Evolutionary conservation across 2,888 invertebrate species (phyloP).

Genomic region (Ichneumoninae sp.): DNA sequence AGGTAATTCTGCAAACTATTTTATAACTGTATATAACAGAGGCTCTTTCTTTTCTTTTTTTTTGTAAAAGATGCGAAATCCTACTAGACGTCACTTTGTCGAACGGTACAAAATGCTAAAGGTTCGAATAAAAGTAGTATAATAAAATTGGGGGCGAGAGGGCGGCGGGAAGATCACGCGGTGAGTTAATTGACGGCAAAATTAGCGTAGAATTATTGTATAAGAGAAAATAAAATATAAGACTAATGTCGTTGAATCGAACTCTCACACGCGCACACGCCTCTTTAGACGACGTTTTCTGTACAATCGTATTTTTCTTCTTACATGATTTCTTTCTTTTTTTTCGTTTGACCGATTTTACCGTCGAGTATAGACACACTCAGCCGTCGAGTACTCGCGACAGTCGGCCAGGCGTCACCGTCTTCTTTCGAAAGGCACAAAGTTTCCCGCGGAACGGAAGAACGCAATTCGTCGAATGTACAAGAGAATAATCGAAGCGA

Average conservation of each 20-base stretch:
- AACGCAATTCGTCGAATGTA: conserved; percentile 20
- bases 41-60: not conserved
- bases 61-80: conserved; percentile 38
- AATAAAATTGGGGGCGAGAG: conserved; percentile 5
- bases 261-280: conserved; percentile 39
- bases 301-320: conserved; percentile 26
- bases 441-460: conserved; percentile 28
- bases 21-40: conserved; percentile 19
- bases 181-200: conserved; percentile 29
- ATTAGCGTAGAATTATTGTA: conserved; percentile 32
- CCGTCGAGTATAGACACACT: conserved; percentile 3
- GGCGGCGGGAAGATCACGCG: conserved; percentile 16
- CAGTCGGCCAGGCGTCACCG: conserved; percentile 49
- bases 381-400: conserved; percentile 23
- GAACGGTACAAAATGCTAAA: conserved; percentile 49
- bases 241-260: conserved; percentile 47
- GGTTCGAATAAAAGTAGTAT: conserved; percentile 23
- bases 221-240: conserved; percentile 30
- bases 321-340: conserved; percentile 5
- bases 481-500: conserved; percentile 12
- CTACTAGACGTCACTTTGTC: conserved; percentile 15
- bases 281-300: conserved; percentile 18
- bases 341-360: conserved; percentile 29
- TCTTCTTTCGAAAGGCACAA: conserved; percentile 60
- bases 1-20: not conserved